Base-by-base conservation (phyloP, 2,888 invertebrate species). In the Drosophila prostipennis region DNA sequence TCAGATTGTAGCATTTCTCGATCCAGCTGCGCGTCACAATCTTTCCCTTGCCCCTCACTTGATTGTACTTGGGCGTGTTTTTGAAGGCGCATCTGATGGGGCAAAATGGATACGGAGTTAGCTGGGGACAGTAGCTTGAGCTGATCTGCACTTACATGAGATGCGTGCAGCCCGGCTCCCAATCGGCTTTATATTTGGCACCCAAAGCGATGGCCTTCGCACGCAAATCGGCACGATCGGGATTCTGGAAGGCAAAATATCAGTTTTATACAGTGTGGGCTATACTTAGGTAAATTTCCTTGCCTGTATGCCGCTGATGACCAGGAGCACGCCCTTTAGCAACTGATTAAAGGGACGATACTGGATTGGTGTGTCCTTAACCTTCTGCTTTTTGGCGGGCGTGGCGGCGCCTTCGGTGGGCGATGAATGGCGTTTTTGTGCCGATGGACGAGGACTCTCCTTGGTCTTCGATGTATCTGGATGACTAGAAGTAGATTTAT, bases 41-140 rank as follows among this genome's bases (percentile, higher is more conserved):
- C 74, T 87, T 88, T 67, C 94, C 94, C 2, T 94, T 93, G 68
- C 93, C 93, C 77, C 93, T 93, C 2, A 96, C 96, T 91, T 95
- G 94, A 54, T 94, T 94, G 90, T 96, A 96, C 91, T 98, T 98
- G 5, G 98, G 98, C 6, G 98, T 98, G 91, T 96, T 96, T 6
- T 94, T 93, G 92, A 97, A 98, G 11, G 98, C 98, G 92, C 98
- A 98, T 46, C 98, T 97, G 91, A 6, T 93, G 26, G 5, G 11
- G 92, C 34, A 79, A 2, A 5, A 29, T 7, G 11, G 10, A n/a
- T 16, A 3, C 13, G 3, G 0, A 19, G 13, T 36, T 16, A n/a
- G 55, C 19, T 8, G n/a, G 3, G 2, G 1, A 2, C 11, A 42
- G n/a, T 39, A 37, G 13, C 36, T 16, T 0, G 4, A 13, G 13